Conservation (phyloP, 2,113 vertebrate genomes). For the Sander lucioperca region DNA sequence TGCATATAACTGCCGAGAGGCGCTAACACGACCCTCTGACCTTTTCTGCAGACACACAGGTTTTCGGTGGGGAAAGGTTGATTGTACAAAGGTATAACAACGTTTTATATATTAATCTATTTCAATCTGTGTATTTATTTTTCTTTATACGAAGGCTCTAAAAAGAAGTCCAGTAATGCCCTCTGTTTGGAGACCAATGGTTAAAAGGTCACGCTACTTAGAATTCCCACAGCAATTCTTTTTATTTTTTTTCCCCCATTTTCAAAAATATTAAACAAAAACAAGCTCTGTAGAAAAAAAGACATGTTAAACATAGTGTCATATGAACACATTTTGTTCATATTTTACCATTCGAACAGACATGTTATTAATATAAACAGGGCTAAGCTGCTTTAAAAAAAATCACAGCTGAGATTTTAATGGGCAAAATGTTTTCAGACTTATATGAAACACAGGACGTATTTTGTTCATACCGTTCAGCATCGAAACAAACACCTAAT, state of each 20-base stretch:
- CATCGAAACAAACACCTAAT: constrained; percentile 29
- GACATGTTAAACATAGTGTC: not conserved
- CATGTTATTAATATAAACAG: constrained; percentile 3
- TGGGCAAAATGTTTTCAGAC: not conserved
- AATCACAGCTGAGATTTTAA: not conserved
- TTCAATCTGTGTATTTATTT: not conserved
- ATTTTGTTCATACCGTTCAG: constrained; percentile 28
- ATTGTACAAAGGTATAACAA: not conserved
- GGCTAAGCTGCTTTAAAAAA: not conserved
- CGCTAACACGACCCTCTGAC: not conserved
- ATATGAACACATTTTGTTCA: not conserved
- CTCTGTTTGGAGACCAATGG: not conserved
- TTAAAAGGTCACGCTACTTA: not conserved
- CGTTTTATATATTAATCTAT: not conserved
- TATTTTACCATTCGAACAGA: not conserved
- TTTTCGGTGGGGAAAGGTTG: constrained; percentile 21
- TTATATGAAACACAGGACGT: not conserved
- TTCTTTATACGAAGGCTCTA: not conserved
- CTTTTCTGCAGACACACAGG: constrained; percentile 33
- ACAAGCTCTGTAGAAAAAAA: not conserved
- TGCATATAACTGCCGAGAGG: constrained; percentile 43
- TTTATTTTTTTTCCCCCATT: not conserved
- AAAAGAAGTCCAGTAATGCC: not conserved
- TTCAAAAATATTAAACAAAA: not conserved
- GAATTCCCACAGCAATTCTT: not conserved